Evolutionary conservation across 2,888 invertebrate genomes (phyloP).

Genomic region (Ommatoiulus sabulosus): DNA sequence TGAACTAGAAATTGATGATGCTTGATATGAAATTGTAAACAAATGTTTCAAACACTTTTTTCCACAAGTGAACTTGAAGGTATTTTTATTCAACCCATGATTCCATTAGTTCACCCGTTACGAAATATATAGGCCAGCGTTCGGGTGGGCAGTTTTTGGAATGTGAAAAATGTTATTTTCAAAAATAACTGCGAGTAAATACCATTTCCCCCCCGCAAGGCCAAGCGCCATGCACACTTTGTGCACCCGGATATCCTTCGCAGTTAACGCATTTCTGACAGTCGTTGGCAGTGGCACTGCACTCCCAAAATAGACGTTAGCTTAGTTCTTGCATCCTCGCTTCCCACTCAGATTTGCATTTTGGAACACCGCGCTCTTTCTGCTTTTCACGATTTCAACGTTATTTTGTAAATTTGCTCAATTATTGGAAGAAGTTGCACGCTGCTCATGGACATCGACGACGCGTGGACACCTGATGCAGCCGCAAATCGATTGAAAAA

Average conservation of each 20-base stretch:
- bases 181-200: not conserved
- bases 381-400: not conserved
- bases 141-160: not conserved
- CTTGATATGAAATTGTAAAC: too few species aligned
- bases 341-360: not conserved
- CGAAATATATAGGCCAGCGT: not conserved
- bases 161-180: not conserved
- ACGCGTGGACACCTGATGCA: conserved; percentile 37
- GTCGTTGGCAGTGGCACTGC: conserved; percentile 22
- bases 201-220: not conserved
- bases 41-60: too few species aligned
- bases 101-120: not conserved
- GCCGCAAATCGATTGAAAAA: not conserved
- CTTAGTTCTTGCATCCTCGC: not conserved
- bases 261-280: not conserved
- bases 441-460: not conserved
- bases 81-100: too few species aligned
- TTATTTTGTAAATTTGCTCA: not conserved
- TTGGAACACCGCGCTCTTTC: not conserved
- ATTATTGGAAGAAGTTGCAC: not conserved
- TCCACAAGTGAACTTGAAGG: too few species aligned
- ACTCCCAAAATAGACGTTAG: not conserved
- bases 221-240: not conserved
- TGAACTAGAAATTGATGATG: too few species aligned
- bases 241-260: conserved; percentile 2